A percentile compares a stretch with the other conserved stretches of the same genome.
These are phyloP conservation scores for Paramormyrops hopkinsi DNA, from an alignment of 2,797 vertebrate genomes.

Conservation along the genomic window DNA sequence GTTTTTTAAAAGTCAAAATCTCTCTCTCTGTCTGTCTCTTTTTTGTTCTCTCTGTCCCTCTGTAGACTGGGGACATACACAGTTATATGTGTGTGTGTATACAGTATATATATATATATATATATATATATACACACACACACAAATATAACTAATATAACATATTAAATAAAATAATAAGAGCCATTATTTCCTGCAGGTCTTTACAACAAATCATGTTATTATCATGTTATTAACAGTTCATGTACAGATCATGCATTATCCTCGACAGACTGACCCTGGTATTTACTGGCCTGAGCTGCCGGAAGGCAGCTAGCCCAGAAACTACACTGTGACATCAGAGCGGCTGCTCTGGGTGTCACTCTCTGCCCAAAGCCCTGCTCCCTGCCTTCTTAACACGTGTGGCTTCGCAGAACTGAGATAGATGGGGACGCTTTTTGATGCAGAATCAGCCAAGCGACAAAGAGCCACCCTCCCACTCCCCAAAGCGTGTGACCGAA, in stretches of 20 bases:
- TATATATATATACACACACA: no score
- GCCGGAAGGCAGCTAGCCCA: not conserved
- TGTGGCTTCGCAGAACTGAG: not conserved
- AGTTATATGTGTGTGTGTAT: not conserved
- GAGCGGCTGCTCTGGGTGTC: not conserved
- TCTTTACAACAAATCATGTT: not conserved
- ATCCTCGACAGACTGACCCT: not conserved
- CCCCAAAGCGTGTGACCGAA: constrained; percentile 7
- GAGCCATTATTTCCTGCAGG: not conserved
- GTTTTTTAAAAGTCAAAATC: not conserved
- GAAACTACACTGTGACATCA: not conserved
- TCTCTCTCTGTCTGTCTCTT: not conserved
- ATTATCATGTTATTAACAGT: not conserved
- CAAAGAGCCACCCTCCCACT: not conserved
- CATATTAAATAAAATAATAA: not conserved
- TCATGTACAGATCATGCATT: not conserved
- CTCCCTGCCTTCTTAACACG: no score
- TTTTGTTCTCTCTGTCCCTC: not conserved
- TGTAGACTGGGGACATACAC: not conserved
- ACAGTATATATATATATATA: no score
- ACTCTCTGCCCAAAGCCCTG: not conserved
- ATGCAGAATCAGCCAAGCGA: not conserved
- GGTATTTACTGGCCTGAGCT: not conserved
- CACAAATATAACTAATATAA: no score
- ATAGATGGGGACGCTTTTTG: not conserved